Conservation (phyloP, 2,113 vertebrate species). For the Cinclus cinclus region DNA sequence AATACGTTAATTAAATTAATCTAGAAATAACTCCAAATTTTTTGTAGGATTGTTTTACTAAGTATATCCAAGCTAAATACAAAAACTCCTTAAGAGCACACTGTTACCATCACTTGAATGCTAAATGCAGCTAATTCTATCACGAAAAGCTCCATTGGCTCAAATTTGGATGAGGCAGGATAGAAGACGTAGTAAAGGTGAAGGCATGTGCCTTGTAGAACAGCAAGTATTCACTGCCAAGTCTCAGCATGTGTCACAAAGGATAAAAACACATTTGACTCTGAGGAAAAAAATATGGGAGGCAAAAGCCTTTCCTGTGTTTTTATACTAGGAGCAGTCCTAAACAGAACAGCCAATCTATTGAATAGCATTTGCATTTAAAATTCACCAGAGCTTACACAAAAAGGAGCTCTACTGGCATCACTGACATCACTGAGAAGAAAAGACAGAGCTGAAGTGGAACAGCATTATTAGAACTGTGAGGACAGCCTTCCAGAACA, state of each 20-base stretch:
- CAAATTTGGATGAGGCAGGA: neutral
- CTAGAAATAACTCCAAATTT: slow-evolving; percentile 5
- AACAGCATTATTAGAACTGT: neutral
- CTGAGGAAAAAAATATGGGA: neutral
- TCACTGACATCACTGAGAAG: neutral
- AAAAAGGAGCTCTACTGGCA: neutral
- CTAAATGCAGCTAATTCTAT: neutral
- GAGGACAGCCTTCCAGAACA: neutral
- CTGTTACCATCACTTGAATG: neutral
- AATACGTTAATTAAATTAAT: neutral
- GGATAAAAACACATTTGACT: neutral
- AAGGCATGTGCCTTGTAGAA: neutral
- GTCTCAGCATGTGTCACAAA: neutral
- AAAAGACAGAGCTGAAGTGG: neutral
- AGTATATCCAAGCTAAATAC: neutral
- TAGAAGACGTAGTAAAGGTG: neutral
- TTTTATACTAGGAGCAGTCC: neutral
- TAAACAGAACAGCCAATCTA: neutral
- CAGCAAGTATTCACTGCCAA: neutral
- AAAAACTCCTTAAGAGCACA: neutral
- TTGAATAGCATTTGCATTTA: neutral
- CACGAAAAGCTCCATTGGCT: neutral
- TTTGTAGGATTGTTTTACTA: neutral
- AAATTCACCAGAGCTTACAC: neutral
- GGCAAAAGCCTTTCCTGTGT: neutral